These are phyloP conservation scores for Trachelus iudaicus DNA, from an alignment of 2,888 invertebrate species.

Conservation along the genomic window DNA sequence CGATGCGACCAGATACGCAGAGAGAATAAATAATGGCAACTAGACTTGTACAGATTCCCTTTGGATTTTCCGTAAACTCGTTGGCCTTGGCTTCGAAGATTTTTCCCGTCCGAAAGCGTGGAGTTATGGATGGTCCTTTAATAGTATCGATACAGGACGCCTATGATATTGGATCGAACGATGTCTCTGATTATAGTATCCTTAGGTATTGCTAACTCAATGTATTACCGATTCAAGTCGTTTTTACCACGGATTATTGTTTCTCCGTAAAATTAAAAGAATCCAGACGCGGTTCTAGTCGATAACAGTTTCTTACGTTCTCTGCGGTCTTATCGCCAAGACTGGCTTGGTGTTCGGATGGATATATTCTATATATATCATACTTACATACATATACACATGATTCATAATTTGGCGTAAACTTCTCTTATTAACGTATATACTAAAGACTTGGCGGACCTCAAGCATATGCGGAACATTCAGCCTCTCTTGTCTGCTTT, in stretches of 20 bases:
- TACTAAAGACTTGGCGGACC: not conserved
- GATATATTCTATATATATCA: too few species aligned
- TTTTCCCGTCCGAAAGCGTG: not conserved
- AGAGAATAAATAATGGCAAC: not conserved
- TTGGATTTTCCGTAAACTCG: not conserved
- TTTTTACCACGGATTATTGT: not conserved
- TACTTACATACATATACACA: too few species aligned
- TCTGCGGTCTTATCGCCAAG: not conserved
- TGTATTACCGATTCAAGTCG: not conserved
- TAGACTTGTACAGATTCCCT: not conserved
- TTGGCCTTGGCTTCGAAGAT: not conserved
- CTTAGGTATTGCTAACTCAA: not conserved
- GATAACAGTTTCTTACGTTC: not conserved
- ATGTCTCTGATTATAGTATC: not conserved
- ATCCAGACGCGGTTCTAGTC: not conserved
- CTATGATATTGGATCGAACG: too few species aligned
- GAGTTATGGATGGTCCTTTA: too few species aligned
- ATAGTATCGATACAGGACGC: not conserved
- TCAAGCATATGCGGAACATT: not conserved
- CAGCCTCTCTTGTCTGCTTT: not conserved
- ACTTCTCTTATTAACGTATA: not conserved
- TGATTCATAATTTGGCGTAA: not conserved
- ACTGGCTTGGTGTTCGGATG: not conserved
- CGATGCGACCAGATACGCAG: too few species aligned
- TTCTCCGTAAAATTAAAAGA: not conserved